Percentiles rank a stretch among this genome's conserved stretches.
Evolutionary conservation across 2,888 invertebrate genomes (phyloP).

Genomic region (Epinotia nisella): DNA sequence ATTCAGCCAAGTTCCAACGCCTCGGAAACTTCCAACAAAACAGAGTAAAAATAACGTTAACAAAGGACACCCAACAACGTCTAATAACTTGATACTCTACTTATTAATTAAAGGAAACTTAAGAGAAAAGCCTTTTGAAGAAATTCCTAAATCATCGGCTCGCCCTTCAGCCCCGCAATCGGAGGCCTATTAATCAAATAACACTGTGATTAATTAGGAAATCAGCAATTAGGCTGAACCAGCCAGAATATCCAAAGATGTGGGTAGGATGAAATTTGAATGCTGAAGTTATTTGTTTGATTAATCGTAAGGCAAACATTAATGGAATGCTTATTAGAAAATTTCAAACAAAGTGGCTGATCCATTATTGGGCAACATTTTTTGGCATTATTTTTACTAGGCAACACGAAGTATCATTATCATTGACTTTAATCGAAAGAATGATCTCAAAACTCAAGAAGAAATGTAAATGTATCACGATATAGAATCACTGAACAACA

Average conservation of each 20-base stretch:
- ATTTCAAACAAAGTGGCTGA: background rate
- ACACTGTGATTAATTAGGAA: slow-evolving; percentile 82
- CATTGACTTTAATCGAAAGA: background rate
- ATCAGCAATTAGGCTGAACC: slow-evolving; percentile 78
- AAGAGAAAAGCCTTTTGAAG: slow-evolving; percentile 55
- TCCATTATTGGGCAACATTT: background rate
- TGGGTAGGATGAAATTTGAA: slow-evolving; percentile 32
- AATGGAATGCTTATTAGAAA: slow-evolving; percentile 6
- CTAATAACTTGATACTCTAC: slow-evolving; percentile 59
- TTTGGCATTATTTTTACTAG: background rate
- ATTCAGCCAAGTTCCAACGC: slow-evolving; percentile 34
- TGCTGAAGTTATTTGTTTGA: slow-evolving; percentile 29
- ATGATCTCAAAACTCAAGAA: background rate
- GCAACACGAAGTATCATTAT: background rate
- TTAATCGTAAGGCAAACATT: slow-evolving; percentile 18
- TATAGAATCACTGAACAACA: background rate
- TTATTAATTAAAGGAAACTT: slow-evolving; percentile 71
- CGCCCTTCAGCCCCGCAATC: slow-evolving; percentile 52
- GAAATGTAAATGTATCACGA: background rate
- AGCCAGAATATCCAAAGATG: slow-evolving; percentile 62
- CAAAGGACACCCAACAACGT: slow-evolving; percentile 50
- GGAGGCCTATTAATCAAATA: slow-evolving; percentile 81
- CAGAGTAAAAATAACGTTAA: slow-evolving; percentile 50
- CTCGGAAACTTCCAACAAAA: slow-evolving; percentile 31
- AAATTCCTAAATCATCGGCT: slow-evolving; percentile 71